Base-by-base conservation (phyloP, 2,113 vertebrate genomes). In the Cololabis saira region DNA sequence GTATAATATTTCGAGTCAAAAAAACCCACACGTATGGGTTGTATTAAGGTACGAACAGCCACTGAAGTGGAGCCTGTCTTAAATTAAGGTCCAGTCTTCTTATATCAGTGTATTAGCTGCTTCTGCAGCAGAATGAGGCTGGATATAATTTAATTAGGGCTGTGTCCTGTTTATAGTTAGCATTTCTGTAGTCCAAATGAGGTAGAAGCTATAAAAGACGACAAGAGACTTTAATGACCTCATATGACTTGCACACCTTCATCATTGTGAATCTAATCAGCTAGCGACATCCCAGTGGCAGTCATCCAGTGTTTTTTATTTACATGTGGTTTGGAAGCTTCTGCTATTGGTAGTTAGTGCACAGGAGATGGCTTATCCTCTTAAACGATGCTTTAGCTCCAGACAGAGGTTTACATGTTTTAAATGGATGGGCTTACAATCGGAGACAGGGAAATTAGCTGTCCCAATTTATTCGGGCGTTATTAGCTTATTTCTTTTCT, bases 91-190 rank as follows among this genome's bases (percentile, higher is more conserved):
- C 8, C 47, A 17, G 24, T 40, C 18, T 17, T 54, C 8, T 41
- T 6, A 53, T 51, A 8, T 41, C 13, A 53, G 51, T 37, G n/a
- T 43, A 64, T 71, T 71, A 74, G 40, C 71, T 71, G 68, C 64
- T 73, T 52, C 55, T 41, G 27, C 27, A 30, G 37, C 67, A 50
- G 18, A 40, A 76, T 30, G 15, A 4, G 45, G 18, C 55, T 21
- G 4, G n/a, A 73, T 33, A 66, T 61, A 30, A 70, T 80, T 64
- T 48, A 64, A 81, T 85, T 43, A 74, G n/a, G n/a, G 37, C 51
- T 1, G 53, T 84, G 77, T 86, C 72, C 83, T 89, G 77, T 82
- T 84, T 78, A 62, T 64, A 82, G 58, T 59, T 44, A 52, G 60
- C 56, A 60, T 77, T 83, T 62, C 73, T 82, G 30, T 54, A 51